phyloP scores from a whole-genome alignment of 2,888 invertebrate species.

The Eubasilissa splendida region DNA sequence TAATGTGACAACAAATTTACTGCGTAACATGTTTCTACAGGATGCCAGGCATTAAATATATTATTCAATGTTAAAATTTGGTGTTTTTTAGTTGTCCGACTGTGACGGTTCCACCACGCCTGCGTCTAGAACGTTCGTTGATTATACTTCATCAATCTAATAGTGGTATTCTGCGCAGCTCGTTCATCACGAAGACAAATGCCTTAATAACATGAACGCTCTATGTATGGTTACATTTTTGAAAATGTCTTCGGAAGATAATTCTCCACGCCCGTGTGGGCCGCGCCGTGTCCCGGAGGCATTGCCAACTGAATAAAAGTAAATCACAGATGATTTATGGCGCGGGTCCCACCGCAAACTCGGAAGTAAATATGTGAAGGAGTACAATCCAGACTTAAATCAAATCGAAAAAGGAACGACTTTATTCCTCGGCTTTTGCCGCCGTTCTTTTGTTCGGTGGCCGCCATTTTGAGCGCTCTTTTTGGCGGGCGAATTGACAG shows the following conservation, averaged over 20 bases:
- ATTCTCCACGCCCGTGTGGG: conserved; percentile 8
- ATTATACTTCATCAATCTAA: too few species aligned
- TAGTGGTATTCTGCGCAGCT: too few species aligned
- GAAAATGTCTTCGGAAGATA: background rate
- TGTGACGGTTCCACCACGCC: too few species aligned
- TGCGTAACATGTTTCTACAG: too few species aligned
- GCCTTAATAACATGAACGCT: too few species aligned
- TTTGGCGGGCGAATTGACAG: conserved; percentile 50
- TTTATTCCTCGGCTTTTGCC: conserved; percentile 44
- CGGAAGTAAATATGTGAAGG: conserved; percentile 55
- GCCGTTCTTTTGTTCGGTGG: conserved; percentile 33
- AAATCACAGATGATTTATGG: conserved; percentile 72
- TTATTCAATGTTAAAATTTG: too few species aligned
- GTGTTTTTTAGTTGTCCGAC: too few species aligned
- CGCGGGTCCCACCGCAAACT: conserved; percentile 51
- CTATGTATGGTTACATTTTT: background rate
- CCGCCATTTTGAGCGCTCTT: conserved; percentile 32
- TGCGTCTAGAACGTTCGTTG: too few species aligned
- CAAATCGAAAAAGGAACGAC: conserved; percentile 51
- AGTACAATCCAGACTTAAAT: conserved; percentile 53
- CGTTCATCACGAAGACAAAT: too few species aligned
- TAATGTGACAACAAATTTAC: too few species aligned
- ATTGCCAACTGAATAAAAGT: conserved; percentile 71
- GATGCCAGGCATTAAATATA: too few species aligned
- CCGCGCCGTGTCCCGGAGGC: conserved; percentile 53